Conservation (phyloP, 2,113 vertebrate genomes). For the Thryonomys swinderianus region DNA sequence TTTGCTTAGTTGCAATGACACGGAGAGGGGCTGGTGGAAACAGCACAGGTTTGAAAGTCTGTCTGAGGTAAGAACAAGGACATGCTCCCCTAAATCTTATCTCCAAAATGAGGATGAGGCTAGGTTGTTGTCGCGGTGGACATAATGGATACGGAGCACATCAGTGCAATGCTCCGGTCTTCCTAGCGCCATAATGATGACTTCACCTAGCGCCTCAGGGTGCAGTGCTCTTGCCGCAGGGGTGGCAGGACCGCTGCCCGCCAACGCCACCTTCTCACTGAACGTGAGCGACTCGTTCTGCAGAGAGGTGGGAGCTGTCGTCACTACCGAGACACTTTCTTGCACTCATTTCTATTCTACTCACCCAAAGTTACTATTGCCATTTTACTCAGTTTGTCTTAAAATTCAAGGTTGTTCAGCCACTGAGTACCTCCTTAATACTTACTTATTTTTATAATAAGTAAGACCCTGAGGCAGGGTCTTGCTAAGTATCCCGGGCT, state of each 20-base stretch:
- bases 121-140: background rate
- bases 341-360: background rate
- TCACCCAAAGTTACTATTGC: background rate
- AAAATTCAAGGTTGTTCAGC: background rate
- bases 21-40: background rate
- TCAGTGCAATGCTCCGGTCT: background rate
- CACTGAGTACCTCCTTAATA: background rate
- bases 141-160: background rate
- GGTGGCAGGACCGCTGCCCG: background rate
- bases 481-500: background rate
- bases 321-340: background rate
- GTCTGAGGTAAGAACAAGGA: background rate
- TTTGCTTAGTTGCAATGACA: slow-evolving; percentile 19
- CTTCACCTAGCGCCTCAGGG: background rate
- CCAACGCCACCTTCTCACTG: background rate
- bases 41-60: background rate
- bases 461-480: background rate
- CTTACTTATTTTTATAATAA: background rate
- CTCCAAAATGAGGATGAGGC: background rate
- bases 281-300: background rate
- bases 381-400: slow-evolving; percentile 22
- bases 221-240: background rate
- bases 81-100: background rate
- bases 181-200: no score
- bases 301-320: background rate